These are phyloP conservation scores for Bruchidius siliquastri DNA, from an alignment of 2,888 invertebrate species.

Conservation along the genomic window DNA sequence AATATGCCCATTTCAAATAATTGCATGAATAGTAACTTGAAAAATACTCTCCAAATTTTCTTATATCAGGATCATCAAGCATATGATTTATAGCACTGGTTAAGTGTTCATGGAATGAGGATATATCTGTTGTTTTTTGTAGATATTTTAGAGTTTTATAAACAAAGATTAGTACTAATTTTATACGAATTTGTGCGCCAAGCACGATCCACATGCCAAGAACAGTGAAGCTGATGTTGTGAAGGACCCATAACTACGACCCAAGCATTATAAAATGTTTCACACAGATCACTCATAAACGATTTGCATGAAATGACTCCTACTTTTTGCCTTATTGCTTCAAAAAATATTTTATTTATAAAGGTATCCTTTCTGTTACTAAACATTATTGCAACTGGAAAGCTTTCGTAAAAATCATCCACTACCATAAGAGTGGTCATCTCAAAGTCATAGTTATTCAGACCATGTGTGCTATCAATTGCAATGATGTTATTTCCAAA, in stretches of 20 bases:
- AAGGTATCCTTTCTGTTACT: conserved; percentile 6
- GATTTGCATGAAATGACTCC: conserved; percentile 8
- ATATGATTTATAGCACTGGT: not conserved
- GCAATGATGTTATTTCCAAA: conserved; percentile 5
- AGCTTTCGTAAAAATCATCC: conserved; percentile 8
- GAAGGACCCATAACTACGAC: conserved; percentile 9
- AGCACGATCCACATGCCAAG: conserved; percentile 13
- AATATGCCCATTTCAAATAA: conserved; percentile 17
- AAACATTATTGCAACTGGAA: conserved; percentile 10
- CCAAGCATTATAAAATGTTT: conserved; percentile 16
- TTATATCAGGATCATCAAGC: conserved; percentile 5
- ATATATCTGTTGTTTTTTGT: not conserved
- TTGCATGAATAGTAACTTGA: conserved; percentile 10
- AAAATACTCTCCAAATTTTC: conserved; percentile 18
- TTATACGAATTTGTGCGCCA: conserved; percentile 11
- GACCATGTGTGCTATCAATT: conserved; percentile 9
- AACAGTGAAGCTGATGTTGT: conserved; percentile 9
- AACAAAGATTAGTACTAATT: conserved; percentile 6
- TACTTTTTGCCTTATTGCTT: conserved; percentile 6
- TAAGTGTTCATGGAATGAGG: not conserved
- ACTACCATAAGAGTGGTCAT: conserved; percentile 7
- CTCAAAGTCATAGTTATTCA: conserved; percentile 9
- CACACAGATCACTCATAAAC: conserved; percentile 18
- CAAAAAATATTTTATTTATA: conserved; percentile 6
- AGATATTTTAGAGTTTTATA: conserved; percentile 10